Conservation (phyloP, 2,888 invertebrate genomes). For the Pristionchus fissidentatus region DNA sequence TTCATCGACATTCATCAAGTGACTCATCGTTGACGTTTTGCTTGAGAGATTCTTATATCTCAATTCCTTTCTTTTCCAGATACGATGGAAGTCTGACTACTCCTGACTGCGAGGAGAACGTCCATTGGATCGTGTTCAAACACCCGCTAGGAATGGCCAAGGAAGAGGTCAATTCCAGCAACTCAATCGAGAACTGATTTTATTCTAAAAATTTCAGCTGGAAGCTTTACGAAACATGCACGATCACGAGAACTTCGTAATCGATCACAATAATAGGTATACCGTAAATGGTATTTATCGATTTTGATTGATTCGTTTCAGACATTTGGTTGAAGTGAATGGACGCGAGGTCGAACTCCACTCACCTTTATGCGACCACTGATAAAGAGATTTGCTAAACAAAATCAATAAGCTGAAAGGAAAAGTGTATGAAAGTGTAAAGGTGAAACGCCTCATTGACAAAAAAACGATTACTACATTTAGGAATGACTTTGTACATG, state of each 20-base stretch:
- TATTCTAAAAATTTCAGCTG: constrained; percentile 2
- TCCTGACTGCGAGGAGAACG: constrained; percentile 16
- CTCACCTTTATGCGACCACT: background rate
- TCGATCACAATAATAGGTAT: constrained; percentile 4
- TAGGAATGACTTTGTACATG: too few species aligned
- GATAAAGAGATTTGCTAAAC: too few species aligned
- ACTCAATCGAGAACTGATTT: background rate
- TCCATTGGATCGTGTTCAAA: constrained; percentile 13
- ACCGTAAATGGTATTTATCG: background rate
- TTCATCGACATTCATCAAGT: background rate
- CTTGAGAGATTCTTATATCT: background rate
- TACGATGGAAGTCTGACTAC: constrained; percentile 26
- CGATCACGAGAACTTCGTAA: background rate
- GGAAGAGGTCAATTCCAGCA: background rate
- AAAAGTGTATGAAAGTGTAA: too few species aligned
- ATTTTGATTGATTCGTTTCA: background rate
- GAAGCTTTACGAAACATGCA: background rate
- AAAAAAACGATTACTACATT: too few species aligned
- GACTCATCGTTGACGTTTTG: background rate
- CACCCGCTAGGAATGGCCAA: background rate
- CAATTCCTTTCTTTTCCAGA: background rate
- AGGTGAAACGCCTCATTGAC: too few species aligned
- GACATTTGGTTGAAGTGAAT: background rate
- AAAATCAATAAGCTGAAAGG: too few species aligned
- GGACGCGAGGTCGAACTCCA: background rate